Base-by-base conservation (phyloP, 2,888 invertebrate genomes). In the Philhelius pedissequus region DNA sequence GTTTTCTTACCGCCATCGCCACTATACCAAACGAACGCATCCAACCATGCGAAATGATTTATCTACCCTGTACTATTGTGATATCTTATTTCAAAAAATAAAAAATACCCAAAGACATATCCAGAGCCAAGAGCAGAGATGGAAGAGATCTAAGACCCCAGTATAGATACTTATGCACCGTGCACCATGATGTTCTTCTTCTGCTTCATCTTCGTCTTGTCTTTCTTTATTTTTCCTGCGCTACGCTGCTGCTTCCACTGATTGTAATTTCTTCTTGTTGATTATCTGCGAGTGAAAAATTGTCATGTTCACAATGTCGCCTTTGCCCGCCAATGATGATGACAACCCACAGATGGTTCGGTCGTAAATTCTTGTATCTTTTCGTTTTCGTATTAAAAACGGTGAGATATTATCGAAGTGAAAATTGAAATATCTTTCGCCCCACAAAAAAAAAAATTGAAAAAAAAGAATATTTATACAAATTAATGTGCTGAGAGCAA, bases 221-320 rank as follows among this genome's bases (percentile, higher is more conserved):
- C n/a, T n/a, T n/a, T 22, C 0, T n/a, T n/a, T 22, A 0, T 22
- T 18, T 20, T 56, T 20, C 20, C 27, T n/a, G n/a, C n/a, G n/a
- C n/a, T n/a, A n/a, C n/a, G n/a, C 18, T 52, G 15, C 15, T 54
- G 38, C 38, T 25, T 58, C 38, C 18, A 15, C 48, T 35, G 43
- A 27, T 62, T 62, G 38, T 43, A 62, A 25, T 62, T 77, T 76
- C 38, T 58, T 74, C 38, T 48, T 66, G 75, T 84, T 75, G 80
- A 84, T 84, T 80, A 84, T 80, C 84, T 80, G 80, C 68, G 75
- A 73, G 71, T 80, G 80, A 80, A 84, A 76, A 84, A 84, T 79
- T 84, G 84, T 84, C 71, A 76, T 71, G 76, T 77, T 68, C 66
- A 60, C 71, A 71, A 73, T 77, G 68, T 71, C 60, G 66, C 66